These are phyloP conservation scores for Atrichornis clamosus DNA, from an alignment of 2,113 vertebrate species.

Conservation along the genomic window DNA sequence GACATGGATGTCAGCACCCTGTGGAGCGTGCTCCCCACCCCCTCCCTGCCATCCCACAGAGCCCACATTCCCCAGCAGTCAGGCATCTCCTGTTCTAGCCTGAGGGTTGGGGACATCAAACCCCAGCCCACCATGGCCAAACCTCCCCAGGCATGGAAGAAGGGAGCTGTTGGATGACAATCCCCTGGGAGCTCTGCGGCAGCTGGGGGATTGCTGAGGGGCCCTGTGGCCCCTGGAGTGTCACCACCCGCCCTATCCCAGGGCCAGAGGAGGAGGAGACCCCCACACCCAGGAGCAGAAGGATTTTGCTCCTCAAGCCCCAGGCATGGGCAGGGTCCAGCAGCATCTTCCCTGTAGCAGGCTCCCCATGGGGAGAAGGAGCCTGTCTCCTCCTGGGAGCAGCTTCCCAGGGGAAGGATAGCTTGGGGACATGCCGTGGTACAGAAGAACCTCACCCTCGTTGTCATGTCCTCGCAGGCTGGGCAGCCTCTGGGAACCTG, in stretches of 20 bases:
- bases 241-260: not conserved
- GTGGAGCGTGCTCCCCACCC: rapidly evolving
- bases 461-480: not conserved
- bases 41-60: not conserved
- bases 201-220: not conserved
- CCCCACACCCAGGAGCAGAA: not conserved
- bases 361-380: rapidly evolving
- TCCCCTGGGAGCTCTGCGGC: not conserved
- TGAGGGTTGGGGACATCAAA: rapidly evolving
- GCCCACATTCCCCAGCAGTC: not conserved
- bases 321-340: not conserved
- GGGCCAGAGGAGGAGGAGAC: not conserved
- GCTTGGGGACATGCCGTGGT: rapidly evolving
- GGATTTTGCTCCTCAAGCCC: not conserved
- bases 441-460: conserved; percentile 31
- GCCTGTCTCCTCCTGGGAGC: not conserved
- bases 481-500: conserved; percentile 16
- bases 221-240: not conserved
- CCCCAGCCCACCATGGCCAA: not conserved
- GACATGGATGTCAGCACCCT: not conserved
- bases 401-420: rapidly evolving
- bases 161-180: not conserved
- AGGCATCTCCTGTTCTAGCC: not conserved
- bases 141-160: not conserved
- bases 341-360: not conserved